Base-by-base conservation (phyloP, 2,797 vertebrate species). In the Tarsius wallacei region DNA sequence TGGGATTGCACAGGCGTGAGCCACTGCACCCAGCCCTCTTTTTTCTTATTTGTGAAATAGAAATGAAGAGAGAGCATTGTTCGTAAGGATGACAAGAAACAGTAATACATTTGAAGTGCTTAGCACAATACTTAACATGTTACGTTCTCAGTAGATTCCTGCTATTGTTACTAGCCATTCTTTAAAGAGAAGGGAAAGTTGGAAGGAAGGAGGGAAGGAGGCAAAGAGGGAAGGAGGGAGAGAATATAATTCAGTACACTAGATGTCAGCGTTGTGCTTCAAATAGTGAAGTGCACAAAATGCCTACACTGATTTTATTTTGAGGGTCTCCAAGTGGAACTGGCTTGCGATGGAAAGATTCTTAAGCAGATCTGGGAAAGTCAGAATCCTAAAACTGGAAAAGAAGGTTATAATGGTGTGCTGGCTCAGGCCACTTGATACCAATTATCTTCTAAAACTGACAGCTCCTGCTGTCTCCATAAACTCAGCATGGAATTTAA, bases 191-290 rank as follows among this genome's bases (percentile, higher is more conserved):
- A 42, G 11, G 28, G 22, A 73, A 17, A 6, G 42, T 28, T 73
- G 31, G 9, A 89, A 83, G 11, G n/a, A 59, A 64, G 61, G 82
- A 51, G 47, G 55, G 19, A 78, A 61, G 11, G n/a, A 85, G 42
- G 42, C 42, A 42, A 42, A 42, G 42, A 42, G 42, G 63, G 36
- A 66, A 55, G 13, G 17, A 53, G 9, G 15, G 28, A 64, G 12
- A 93, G 68, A 22, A 89, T 88, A 53, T 42, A 71, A 73, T 55
- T 93, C 64, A 83, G 4, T 91, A 95, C 97, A 87, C 96, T 98
- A 98, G 98, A 83, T 97, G 98, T 98, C 98, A 98, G 96, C 33
- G 2, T 90, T 98, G 98, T 87, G 86, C 97, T 93, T 90, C 87
- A 91, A 47, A 95, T 90, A 57, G 53, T 93, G 28, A 22, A 59